Base-by-base conservation (phyloP, 2,113 vertebrate genomes). In the Campylomormyrus tamandua region DNA sequence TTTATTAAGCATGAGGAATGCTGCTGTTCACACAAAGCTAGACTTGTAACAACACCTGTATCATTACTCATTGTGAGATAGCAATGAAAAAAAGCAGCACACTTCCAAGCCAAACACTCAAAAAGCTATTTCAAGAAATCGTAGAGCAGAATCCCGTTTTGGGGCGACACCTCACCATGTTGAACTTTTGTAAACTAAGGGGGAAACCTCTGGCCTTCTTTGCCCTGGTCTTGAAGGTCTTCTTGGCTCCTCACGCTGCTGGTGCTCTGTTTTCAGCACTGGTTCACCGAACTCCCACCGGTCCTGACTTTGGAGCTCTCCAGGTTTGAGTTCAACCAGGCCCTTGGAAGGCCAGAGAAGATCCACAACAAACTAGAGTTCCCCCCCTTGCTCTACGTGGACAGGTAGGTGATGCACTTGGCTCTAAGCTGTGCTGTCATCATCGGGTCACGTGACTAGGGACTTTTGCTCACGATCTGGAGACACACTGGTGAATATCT, bases 281-380 rank as follows among this genome's bases (percentile, higher is more conserved):
- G 21, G 6, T 56, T 48, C 13, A 62, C 39, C 10, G 42, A 58
- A 21, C 17, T 99, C 66, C 98, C 98, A 90, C 98, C 98, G 7
- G 98, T 99, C 70, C 94, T 99, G 95, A 99, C 98, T 49, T 99
- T 99, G 93, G 98, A 99, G 91, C 95, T 99, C 13, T 99, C 98
- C 91, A 96, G 98, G 95, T 99, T 99, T 95, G 98, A 99, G 94
- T 99, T 99, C 93, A 99, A 99, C 95, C 98, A 99, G 93, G 97
- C 98, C 83, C 95, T 99, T 86, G 98, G 98, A 87, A 97, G 98
- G 92, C 98, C 98, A n/a, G 98, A 99, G 96, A 99, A 99, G 96
- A 99, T 99, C 94, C 98, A 99, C 95, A 98, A 99, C 94, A 99
- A 99, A 94, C 96, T 99, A 80, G 98, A 99, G 96, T 99, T 99